These are phyloP conservation scores for Horisme vitalbata DNA, from an alignment of 2,888 invertebrate species.

Conservation along the genomic window DNA sequence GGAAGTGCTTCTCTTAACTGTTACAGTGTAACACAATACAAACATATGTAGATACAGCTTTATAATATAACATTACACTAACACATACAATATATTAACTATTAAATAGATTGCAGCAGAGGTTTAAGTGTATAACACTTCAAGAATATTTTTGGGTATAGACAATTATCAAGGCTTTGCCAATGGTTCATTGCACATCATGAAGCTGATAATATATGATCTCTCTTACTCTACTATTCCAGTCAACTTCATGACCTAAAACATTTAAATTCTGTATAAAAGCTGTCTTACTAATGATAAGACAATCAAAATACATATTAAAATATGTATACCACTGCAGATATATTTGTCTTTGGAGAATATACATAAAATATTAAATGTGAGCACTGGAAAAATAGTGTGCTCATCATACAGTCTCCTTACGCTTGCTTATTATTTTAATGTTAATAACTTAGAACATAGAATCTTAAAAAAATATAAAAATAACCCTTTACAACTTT, in stretches of 20 bases:
- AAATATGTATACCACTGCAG: constrained; percentile 35
- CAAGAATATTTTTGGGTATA: constrained; percentile 55
- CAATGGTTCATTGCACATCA: constrained; percentile 75
- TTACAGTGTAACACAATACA: constrained; percentile 30
- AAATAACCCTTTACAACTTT: constrained; percentile 70
- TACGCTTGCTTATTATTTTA: constrained; percentile 51
- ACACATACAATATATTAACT: constrained; percentile 41
- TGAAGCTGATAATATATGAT: constrained; percentile 44
- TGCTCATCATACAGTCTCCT: constrained; percentile 47
- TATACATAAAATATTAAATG: constrained; percentile 26
- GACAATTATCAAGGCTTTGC: constrained; percentile 71
- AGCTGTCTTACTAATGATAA: constrained; percentile 27
- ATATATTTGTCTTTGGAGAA: constrained; percentile 37
- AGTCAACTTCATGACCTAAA: constrained; percentile 29
- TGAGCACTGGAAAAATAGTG: constrained; percentile 37
- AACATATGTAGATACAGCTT: constrained; percentile 37
- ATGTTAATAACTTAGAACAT: constrained; percentile 50
- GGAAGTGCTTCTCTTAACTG: constrained; percentile 24
- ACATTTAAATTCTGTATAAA: constrained; percentile 35
- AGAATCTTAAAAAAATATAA: constrained; percentile 67
- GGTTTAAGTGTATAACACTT: constrained; percentile 70
- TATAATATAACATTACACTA: constrained; percentile 45
- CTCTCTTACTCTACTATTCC: constrained; percentile 41
- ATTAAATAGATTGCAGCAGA: constrained; percentile 63
- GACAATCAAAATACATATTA: constrained; percentile 36